A percentile compares a stretch with the other conserved stretches of the same genome.
These are phyloP conservation scores for Gasterosteus aculeatus DNA, from an alignment of 2,113 vertebrate genomes.

Conservation along the genomic window DNA sequence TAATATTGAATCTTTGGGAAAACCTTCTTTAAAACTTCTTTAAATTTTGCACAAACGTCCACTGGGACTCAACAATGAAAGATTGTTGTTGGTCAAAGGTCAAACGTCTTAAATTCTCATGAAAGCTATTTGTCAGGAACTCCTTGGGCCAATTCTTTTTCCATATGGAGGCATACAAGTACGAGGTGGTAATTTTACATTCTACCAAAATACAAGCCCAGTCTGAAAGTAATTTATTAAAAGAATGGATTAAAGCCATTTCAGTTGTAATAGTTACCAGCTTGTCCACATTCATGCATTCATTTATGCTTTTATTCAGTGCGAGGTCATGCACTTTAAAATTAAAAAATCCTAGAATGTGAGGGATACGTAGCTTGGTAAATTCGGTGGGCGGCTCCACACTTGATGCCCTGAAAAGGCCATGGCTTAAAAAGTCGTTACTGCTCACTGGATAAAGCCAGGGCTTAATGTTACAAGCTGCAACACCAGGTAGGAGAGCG, in stretches of 20 bases:
- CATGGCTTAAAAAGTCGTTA: constrained; percentile 57
- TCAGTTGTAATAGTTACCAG: not conserved
- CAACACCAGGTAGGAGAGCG: constrained; percentile 47
- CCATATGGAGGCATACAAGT: not conserved
- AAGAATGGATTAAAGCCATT: not conserved
- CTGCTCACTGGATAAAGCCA: constrained; percentile 61
- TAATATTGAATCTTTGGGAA: not conserved
- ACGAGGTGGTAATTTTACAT: not conserved
- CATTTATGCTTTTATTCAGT: not conserved
- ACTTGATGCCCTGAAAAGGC: constrained; percentile 25
- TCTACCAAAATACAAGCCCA: not conserved
- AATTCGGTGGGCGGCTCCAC: not conserved
- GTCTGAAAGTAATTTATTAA: not conserved
- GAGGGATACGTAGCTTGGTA: constrained; percentile 1
- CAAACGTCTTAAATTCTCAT: not conserved
- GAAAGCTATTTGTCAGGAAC: not conserved
- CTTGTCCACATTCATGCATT: not conserved
- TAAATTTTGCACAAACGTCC: not conserved
- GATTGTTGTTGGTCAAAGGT: not conserved
- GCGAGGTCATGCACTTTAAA: not conserved
- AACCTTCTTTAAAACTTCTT: not conserved
- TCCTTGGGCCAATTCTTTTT: not conserved
- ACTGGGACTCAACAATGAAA: not conserved
- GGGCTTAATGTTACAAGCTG: constrained; percentile 57
- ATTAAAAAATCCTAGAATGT: not conserved